phyloP scores from a whole-genome alignment of 2,113 vertebrate genomes.

The Odobenus rosmarus region DNA sequence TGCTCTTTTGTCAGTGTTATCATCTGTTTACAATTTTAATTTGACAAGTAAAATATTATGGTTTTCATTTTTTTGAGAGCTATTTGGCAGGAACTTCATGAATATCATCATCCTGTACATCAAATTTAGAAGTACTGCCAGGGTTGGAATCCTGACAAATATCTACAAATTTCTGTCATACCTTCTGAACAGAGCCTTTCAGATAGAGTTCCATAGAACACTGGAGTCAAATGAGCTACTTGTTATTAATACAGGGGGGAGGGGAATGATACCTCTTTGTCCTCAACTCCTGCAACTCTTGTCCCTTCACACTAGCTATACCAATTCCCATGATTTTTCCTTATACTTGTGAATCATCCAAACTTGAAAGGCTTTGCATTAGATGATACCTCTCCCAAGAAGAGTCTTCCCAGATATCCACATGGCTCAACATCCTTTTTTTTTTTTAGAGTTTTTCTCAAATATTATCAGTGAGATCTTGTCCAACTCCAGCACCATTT shows the following conservation, averaged over 20 bases:
- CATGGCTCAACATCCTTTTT: neutral
- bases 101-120: neutral
- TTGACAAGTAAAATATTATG: neutral
- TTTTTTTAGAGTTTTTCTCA: neutral
- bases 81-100: neutral
- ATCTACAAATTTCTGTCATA: neutral
- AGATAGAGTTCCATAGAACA: neutral
- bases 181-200: neutral
- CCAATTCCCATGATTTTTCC: neutral
- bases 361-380: neutral
- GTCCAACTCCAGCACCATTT: neutral
- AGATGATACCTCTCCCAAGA: neutral
- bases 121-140: neutral
- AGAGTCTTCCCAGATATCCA: neutral
- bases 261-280: neutral
- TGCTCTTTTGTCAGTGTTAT: neutral
- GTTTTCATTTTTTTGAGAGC: neutral
- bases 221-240: neutral
- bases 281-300: neutral
- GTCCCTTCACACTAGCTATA: too few species aligned
- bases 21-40: conserved; percentile 33
- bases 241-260: neutral
- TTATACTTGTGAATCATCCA: neutral
- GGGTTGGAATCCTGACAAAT: neutral
- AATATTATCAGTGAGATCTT: neutral